Conservation (phyloP, 2,113 vertebrate species). For the Neoarius graeffei region DNA sequence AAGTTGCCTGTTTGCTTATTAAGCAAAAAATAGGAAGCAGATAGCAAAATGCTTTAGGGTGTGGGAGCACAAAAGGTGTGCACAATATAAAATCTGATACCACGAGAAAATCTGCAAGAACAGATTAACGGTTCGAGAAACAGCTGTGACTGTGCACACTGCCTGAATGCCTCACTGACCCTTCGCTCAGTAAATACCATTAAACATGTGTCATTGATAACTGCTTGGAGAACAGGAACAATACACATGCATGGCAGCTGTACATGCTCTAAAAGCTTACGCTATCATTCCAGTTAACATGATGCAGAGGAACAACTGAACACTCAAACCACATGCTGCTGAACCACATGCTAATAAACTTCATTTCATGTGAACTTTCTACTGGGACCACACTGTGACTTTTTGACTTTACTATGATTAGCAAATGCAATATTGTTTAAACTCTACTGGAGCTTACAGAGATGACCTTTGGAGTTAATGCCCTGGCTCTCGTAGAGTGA, state of each 20-base stretch:
- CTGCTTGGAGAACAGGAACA: slow-evolving; percentile 28
- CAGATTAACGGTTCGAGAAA: slow-evolving; percentile 40
- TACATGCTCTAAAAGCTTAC: slow-evolving; percentile 37
- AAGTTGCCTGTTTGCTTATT: slow-evolving; percentile 27
- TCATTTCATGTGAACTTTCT: background rate
- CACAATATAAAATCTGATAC: slow-evolving; percentile 14
- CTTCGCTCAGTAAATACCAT: slow-evolving; percentile 30
- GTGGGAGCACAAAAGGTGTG: slow-evolving; percentile 31
- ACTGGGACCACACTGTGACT: background rate
- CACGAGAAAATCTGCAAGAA: slow-evolving; percentile 23
- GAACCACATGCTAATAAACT: background rate
- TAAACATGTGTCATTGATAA: slow-evolving; percentile 42
- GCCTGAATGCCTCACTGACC: slow-evolving; percentile 16
- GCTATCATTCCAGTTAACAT: slow-evolving; percentile 35
- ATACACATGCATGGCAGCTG: slow-evolving; percentile 22
- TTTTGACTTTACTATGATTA: slow-evolving; percentile 43
- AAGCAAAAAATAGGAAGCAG: slow-evolving; percentile 35
- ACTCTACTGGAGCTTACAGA: slow-evolving; percentile 25
- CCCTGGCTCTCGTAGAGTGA: slow-evolving; percentile 11
- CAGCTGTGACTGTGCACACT: slow-evolving; percentile 20
- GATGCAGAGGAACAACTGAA: slow-evolving; percentile 10
- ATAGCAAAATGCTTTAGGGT: slow-evolving; percentile 31
- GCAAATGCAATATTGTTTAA: slow-evolving; percentile 48
- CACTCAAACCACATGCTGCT: background rate
- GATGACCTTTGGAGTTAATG: slow-evolving; percentile 54